These are phyloP conservation scores for Pangasius djambal DNA, from an alignment of 2,797 vertebrate genomes.

Conservation along the genomic window DNA sequence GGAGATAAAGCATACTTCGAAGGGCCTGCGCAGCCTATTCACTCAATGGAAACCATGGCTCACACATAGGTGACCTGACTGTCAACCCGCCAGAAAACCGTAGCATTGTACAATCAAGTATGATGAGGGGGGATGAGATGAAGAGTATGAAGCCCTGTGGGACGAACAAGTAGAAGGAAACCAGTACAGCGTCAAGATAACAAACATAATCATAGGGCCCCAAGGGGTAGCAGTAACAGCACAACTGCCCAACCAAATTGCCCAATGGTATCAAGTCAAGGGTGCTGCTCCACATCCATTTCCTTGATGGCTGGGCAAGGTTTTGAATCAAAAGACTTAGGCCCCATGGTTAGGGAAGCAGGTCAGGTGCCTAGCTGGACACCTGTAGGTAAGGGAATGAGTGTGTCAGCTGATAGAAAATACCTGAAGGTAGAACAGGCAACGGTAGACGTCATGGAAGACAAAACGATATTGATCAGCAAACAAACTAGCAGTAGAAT, in stretches of 20 bases:
- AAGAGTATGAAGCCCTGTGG: background rate
- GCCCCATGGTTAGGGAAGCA: background rate
- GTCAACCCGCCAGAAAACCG: background rate
- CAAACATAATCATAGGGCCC: background rate
- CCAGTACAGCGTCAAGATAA: fast-evolving
- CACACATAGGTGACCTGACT: fast-evolving
- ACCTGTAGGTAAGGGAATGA: too few species aligned
- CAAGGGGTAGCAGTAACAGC: background rate
- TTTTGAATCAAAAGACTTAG: background rate
- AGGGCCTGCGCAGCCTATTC: background rate
- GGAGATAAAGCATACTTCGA: background rate
- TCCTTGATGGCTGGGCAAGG: background rate
- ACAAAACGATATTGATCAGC: too few species aligned
- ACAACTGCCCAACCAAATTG: background rate
- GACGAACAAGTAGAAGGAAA: background rate
- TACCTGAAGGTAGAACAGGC: background rate
- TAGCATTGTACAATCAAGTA: background rate
- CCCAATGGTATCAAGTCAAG: background rate
- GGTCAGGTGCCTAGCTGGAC: background rate
- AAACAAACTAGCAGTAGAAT: too few species aligned
- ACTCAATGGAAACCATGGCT: background rate
- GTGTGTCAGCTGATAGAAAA: too few species aligned
- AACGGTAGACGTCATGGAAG: too few species aligned
- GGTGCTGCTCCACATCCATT: background rate
- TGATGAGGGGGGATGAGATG: background rate